A percentile compares a stretch with the other conserved stretches of the same genome.
Conservation (phyloP, 2,888 invertebrate genomes). For the Rugalucina vietnamica region DNA sequence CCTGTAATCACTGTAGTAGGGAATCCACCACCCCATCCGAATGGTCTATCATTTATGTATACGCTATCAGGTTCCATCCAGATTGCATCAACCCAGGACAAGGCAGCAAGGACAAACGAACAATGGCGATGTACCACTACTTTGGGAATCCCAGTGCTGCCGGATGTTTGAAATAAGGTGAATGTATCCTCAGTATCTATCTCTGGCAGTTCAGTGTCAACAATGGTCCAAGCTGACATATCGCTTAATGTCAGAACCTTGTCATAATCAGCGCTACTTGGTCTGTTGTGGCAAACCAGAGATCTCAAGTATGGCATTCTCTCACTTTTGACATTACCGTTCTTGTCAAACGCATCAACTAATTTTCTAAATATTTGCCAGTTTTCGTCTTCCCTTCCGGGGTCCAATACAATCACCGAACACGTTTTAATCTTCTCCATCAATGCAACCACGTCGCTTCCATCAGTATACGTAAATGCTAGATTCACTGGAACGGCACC, state of each 20-base stretch:
- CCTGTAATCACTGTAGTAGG: slow-evolving; percentile 15
- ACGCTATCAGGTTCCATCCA: neutral
- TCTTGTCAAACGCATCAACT: neutral
- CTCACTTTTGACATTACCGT: neutral
- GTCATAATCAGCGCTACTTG: neutral
- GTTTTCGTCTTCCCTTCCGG: neutral
- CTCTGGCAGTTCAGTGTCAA: neutral
- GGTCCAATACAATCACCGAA: neutral
- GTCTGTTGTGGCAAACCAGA: neutral
- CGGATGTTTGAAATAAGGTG: slow-evolving; percentile 3
- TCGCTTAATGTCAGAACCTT: neutral
- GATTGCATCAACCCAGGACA: neutral
- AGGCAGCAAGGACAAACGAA: neutral
- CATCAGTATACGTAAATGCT: neutral
- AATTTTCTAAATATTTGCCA: neutral
- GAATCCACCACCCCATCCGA: slow-evolving; percentile 39
- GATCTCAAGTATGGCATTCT: slow-evolving; percentile 1
- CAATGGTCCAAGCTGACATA: neutral
- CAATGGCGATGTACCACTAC: neutral
- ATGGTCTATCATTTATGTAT: slow-evolving; percentile 24
- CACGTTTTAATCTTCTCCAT: slow-evolving; percentile 11
- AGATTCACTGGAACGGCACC: neutral
- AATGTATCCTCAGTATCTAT: neutral
- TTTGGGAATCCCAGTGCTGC: neutral
- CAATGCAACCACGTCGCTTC: slow-evolving; percentile 10